Evolutionary conservation across 2,888 invertebrate species (phyloP), one percentile per base, ranked within the genome.

Genomic region (Drosophila kambysellisi): DNA sequence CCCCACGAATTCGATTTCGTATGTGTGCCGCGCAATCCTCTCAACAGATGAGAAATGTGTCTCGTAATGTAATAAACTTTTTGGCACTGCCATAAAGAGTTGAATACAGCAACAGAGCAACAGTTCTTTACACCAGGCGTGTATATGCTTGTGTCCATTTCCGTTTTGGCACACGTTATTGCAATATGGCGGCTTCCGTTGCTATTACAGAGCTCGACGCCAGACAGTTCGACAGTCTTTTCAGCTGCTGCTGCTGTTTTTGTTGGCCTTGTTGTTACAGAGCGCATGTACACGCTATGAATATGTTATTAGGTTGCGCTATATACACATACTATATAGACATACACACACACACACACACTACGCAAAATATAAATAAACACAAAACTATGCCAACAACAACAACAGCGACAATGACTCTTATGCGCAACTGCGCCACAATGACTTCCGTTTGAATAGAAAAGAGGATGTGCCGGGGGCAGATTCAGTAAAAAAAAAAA

Each of bases 171-270:
- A 87, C 85, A 89, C 79, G 85, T 80, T 87, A 88, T 87, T 85
- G 89, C 89, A 88, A 88, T 83, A 88, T 89, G 88, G 85, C 87
- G 82, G 83, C 88, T 83, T 88, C 89, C 85, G 88, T 57, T 88
- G 70, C 58, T 70, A 80, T 70, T 76, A 77, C 83, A 74, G 73
- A 66, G 60, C 62, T 53, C 39, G 60, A 73, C 69, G 73, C 70
- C 74, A 79, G 77, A 70, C 85, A 76, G 70, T 81, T 82, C 83
- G 79, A 73, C 76, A 73, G 62, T 69, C 51, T 33, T 48, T 57
- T 51, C 32, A 58, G 39, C 46, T 70, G 57, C 11, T 69, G 62
- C 11, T 69, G 62, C 32, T 69, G 62, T 48, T 70, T 58, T 54
- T 74, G 51, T 61, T 62, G 46, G 58, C 73, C 71, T 62, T 70